Base-by-base conservation (phyloP, 2,888 invertebrate genomes). In the Orchestes rusci region DNA sequence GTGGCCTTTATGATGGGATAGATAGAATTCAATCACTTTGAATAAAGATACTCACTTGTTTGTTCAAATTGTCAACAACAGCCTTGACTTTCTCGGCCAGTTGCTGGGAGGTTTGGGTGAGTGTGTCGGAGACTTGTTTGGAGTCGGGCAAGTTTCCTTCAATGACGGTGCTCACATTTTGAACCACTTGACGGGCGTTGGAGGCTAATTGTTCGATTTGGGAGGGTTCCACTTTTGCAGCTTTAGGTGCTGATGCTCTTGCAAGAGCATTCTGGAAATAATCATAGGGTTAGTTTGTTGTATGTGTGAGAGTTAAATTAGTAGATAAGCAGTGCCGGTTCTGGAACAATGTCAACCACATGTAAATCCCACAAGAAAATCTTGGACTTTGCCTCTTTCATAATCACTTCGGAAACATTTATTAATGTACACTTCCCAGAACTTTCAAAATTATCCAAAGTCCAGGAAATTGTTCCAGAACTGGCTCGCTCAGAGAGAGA, bases 101-200 rank as follows among this genome's bases (percentile, higher is more conserved):
- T n/a, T 53, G 59, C 51, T 65, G 61, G 23, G 64, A 57, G 45
- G 59, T 59, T 27, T 56, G 53, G 41, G 57, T 58, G 33, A 65
- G 36, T 39, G 55, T 56, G 18, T 59, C 53, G 17, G 59, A 53
- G 12, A 66, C 53, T 37, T 65, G 53, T 50, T 65, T 59, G 17
- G 63, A 56, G 48, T 61, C 59, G 15, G 59, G 58, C 2, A 59
- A 39, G 35, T 59, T 56, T 34, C 59, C 58, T 37, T 59, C 57
- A 8, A 62, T 47, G 7, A 53, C 42, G 23, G 53, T 38, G 4
- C 58, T 60, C 7, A 59, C 59, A 35, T 61, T 60, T 13, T 61
- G 56, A 13, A 61, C 54, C 3, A 59, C 33, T 34, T 48, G 45
- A 48, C 59, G 53, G 13, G 60, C 56, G 39, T 57, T 57, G 12